Percentiles rank a stretch among this genome's conserved stretches.
These are phyloP conservation scores for Ariopsis seemanni DNA, from an alignment of 2,113 vertebrate genomes.

Conservation along the genomic window DNA sequence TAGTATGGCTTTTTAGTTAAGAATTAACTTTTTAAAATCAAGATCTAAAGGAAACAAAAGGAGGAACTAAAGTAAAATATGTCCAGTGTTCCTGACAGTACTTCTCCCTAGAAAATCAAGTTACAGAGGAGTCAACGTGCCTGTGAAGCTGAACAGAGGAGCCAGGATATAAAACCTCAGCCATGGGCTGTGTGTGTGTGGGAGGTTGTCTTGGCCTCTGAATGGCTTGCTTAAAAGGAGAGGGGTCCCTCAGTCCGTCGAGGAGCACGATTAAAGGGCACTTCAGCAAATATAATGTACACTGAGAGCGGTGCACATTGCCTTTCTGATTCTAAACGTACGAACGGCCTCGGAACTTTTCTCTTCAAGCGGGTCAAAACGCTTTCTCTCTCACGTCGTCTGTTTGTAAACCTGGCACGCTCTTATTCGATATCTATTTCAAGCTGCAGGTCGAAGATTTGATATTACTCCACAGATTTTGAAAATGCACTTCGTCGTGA, in stretches of 20 bases:
- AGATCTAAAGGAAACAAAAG: slow-evolving; percentile 30
- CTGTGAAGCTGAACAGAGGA: slow-evolving; percentile 30
- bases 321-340: not conserved
- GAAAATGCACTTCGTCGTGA: not conserved
- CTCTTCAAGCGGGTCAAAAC: not conserved
- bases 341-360: slow-evolving; percentile 7
- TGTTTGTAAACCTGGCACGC: not conserved
- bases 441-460: not conserved
- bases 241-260: slow-evolving; percentile 11
- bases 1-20: slow-evolving; percentile 44
- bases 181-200: not conserved
- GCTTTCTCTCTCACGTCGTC: not conserved
- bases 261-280: slow-evolving; percentile 51
- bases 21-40: slow-evolving; percentile 20
- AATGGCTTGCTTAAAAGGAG: slow-evolving; percentile 38
- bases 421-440: not conserved
- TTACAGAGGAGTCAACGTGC: slow-evolving; percentile 19
- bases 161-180: slow-evolving; percentile 5
- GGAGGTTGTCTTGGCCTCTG: slow-evolving; percentile 17
- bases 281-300: slow-evolving; percentile 41
- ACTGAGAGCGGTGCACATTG: not conserved
- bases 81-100: slow-evolving; percentile 37
- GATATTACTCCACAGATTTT: not conserved
- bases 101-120: slow-evolving; percentile 30
- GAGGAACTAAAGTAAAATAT: slow-evolving; percentile 34